Conservation (phyloP, 1,140 invertebrate species). For the Choristoneura fumiferana region DNA sequence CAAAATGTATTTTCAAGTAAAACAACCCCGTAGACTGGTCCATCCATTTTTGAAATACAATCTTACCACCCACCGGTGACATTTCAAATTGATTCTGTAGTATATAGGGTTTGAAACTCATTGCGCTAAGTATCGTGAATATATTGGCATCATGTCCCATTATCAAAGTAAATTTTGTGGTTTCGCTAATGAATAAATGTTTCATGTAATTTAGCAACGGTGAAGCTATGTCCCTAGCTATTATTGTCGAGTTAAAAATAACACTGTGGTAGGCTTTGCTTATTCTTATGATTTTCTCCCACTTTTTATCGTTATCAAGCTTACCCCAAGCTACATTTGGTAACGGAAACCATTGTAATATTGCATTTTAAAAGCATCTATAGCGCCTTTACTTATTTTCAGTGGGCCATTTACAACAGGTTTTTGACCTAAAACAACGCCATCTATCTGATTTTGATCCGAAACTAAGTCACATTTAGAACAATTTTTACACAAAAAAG, state of each 20-base stretch:
- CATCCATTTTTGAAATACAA: slow-evolving; percentile 61
- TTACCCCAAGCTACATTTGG: slow-evolving; percentile 56
- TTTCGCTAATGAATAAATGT: slow-evolving; percentile 35
- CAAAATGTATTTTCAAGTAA: slow-evolving; percentile 51
- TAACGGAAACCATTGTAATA: slow-evolving; percentile 53
- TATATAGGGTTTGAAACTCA: slow-evolving; percentile 45
- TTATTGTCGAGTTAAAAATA: slow-evolving; percentile 42
- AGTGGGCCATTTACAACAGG: slow-evolving; percentile 54
- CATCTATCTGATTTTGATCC: slow-evolving; percentile 38
- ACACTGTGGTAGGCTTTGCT: slow-evolving; percentile 52
- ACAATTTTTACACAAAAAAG: slow-evolving; percentile 41
- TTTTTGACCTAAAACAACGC: slow-evolving; percentile 41
- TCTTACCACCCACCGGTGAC: slow-evolving; percentile 58
- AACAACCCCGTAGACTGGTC: slow-evolving; percentile 31
- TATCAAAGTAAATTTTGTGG: slow-evolving; percentile 39
- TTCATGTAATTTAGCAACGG: slow-evolving; percentile 49
- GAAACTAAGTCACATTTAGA: slow-evolving; percentile 44
- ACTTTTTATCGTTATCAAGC: slow-evolving; percentile 37
- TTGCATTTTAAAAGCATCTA: slow-evolving; percentile 64
- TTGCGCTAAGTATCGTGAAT: slow-evolving; percentile 43
- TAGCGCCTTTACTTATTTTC: slow-evolving; percentile 42
- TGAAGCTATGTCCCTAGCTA: slow-evolving; percentile 43
- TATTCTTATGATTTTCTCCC: slow-evolving; percentile 46
- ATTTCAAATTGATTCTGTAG: slow-evolving; percentile 51
- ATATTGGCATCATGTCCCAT: slow-evolving; percentile 64